A percentile compares a stretch with the other conserved stretches of the same genome.
These are phyloP conservation scores for Hiodon tergisus DNA, from an alignment of 2,113 vertebrate species.

Conservation along the genomic window DNA sequence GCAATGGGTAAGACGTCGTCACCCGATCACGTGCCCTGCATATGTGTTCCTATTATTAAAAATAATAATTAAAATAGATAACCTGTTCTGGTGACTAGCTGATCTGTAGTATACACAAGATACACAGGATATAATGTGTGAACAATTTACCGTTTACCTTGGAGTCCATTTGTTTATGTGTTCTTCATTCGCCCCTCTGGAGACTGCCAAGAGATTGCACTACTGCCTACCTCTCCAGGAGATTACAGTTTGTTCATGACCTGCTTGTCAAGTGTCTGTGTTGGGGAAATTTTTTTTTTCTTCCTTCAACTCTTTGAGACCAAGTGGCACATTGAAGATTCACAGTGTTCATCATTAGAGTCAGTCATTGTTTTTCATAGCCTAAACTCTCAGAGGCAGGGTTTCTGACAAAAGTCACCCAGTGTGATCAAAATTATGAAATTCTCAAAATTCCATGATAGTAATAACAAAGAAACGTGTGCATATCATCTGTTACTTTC, in stretches of 20 bases:
- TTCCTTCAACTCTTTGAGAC: too few species aligned
- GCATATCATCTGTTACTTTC: too few species aligned
- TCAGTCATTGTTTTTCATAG: too few species aligned
- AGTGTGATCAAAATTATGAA: too few species aligned
- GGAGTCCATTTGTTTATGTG: neutral
- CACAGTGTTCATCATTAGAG: too few species aligned
- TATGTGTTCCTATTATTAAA: neutral
- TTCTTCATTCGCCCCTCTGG: neutral
- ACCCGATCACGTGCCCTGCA: neutral
- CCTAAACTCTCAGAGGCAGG: too few species aligned
- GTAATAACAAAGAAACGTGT: too few species aligned
- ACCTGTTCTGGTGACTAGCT: neutral
- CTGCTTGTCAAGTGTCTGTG: neutral
- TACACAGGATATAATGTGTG: neutral
- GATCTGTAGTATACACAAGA: neutral
- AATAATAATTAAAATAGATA: neutral
- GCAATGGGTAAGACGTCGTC: constrained; percentile 53
- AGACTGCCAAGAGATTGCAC: neutral
- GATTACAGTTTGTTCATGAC: too few species aligned
- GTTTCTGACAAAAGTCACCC: too few species aligned
- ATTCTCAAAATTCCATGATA: too few species aligned
- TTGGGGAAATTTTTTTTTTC: neutral
- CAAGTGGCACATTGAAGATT: too few species aligned
- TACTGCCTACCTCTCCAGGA: neutral
- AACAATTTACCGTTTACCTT: neutral